A percentile compares a stretch with the other conserved stretches of the same genome.
phyloP scores from a whole-genome alignment of 2,888 invertebrate genomes.

The Calliphora vomitoria region DNA sequence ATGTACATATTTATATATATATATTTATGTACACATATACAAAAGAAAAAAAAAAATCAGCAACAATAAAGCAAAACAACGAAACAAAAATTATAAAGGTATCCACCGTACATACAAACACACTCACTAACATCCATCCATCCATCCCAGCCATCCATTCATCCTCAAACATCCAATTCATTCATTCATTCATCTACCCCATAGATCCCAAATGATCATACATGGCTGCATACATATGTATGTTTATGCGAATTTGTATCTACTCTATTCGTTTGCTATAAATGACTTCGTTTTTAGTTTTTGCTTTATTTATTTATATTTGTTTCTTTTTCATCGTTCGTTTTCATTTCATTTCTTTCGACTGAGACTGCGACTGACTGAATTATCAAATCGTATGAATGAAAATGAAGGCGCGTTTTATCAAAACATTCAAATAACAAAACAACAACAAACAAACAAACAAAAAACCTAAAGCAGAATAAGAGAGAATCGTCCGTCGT shows the following conservation, averaged over 20 bases:
- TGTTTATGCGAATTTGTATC: neutral
- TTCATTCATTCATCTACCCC: constrained; percentile 69
- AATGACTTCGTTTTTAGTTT: constrained; percentile 42
- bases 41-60: constrained; percentile 20
- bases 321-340: constrained; percentile 28
- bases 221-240: neutral
- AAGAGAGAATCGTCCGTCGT: constrained; percentile 21
- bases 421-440: constrained; percentile 57
- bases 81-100: constrained; percentile 58
- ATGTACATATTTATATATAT: constrained; percentile 34
- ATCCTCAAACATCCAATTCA: constrained; percentile 62
- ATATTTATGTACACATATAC: neutral
- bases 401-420: constrained; percentile 73
- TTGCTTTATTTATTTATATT: neutral
- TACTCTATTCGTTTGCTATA: constrained; percentile 29
- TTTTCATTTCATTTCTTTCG: constrained; percentile 54
- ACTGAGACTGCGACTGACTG: constrained; percentile 5
- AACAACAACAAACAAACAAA: constrained; percentile 34
- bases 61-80: constrained; percentile 45
- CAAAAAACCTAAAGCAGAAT: neutral
- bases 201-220: constrained; percentile 30
- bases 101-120: constrained; percentile 45
- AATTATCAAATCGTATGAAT: constrained; percentile 67
- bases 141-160: constrained; percentile 37
- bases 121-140: neutral